A percentile compares a stretch with the other conserved stretches of the same genome.
Conservation (phyloP, 1,140 invertebrate genomes). For the Drosophila paulistorum region DNA sequence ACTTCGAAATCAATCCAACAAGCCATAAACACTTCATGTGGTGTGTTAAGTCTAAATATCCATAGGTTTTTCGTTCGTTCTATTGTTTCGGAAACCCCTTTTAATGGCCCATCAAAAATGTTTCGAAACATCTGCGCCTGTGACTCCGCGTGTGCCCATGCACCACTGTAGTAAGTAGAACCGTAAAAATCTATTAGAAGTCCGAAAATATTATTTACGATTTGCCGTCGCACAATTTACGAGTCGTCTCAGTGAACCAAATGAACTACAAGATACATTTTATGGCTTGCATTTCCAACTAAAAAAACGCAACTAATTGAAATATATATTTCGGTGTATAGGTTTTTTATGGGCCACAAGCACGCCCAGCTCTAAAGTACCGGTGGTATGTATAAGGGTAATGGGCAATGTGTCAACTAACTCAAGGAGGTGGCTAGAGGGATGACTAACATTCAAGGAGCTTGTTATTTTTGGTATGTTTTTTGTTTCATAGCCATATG, state of each 20-base stretch:
- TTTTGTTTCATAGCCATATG: conserved; percentile 79
- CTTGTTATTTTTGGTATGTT: conserved; percentile 62
- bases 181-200: conserved; percentile 66
- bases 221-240: conserved; percentile 69
- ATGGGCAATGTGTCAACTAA: conserved; percentile 55
- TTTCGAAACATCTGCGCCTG: conserved; percentile 57
- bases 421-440: conserved; percentile 18
- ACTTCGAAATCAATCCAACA: conserved; percentile 1
- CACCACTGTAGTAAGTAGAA: conserved; percentile 3
- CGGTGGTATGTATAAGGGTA: conserved; percentile 21
- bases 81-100: conserved; percentile 1
- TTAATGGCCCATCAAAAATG: conserved; percentile 40
- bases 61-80: not conserved
- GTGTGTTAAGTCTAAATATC: not conserved
- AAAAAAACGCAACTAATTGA: conserved; percentile 71
- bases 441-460: conserved; percentile 46
- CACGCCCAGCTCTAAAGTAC: conserved; percentile 38
- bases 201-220: conserved; percentile 74
- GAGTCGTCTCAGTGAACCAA: conserved; percentile 53
- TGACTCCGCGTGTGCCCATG: not conserved
- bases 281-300: conserved; percentile 55
- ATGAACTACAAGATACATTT: conserved; percentile 68
- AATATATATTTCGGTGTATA: conserved; percentile 68
- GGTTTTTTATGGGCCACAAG: conserved; percentile 53
- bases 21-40: not conserved